A percentile compares a stretch with the other conserved stretches of the same genome.
Conservation (phyloP, 2,113 vertebrate species). For the Campylomormyrus numenius region DNA sequence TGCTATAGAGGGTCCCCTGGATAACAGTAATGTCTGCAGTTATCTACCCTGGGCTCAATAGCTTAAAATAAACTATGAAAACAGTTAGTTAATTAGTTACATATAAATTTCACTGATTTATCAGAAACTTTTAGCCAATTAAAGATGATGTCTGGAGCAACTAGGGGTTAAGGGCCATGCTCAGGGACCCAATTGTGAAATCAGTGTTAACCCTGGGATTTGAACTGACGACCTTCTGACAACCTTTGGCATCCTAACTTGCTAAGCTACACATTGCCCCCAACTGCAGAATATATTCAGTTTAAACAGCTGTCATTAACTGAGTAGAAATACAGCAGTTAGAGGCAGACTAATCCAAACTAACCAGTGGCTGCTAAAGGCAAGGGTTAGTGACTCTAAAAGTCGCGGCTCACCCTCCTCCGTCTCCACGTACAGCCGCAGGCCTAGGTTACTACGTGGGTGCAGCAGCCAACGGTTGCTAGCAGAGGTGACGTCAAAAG, state of each 20-base stretch:
- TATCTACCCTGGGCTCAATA: background rate
- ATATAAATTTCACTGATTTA: background rate
- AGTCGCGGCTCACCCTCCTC: conserved; percentile 66
- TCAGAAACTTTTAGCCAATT: background rate
- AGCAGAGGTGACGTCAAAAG: conserved; percentile 84
- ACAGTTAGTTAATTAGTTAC: background rate
- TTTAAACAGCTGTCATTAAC: background rate
- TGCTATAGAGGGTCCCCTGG: background rate
- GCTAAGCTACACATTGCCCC: background rate
- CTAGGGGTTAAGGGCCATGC: background rate
- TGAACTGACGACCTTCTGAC: background rate
- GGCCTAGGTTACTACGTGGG: conserved; percentile 73
- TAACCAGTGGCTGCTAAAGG: background rate
- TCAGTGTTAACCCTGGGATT: background rate
- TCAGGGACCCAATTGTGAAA: background rate
- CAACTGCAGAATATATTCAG: background rate
- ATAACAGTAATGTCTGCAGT: background rate
- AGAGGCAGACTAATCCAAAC: background rate
- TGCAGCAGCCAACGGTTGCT: conserved; percentile 79
- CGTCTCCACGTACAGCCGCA: conserved; percentile 85
- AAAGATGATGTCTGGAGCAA: background rate
- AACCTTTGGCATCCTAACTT: background rate
- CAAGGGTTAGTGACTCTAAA: background rate
- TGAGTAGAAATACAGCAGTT: background rate
- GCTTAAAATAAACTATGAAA: background rate